Conservation (phyloP, 2,888 invertebrate species). For the Therioaphis trifolii region DNA sequence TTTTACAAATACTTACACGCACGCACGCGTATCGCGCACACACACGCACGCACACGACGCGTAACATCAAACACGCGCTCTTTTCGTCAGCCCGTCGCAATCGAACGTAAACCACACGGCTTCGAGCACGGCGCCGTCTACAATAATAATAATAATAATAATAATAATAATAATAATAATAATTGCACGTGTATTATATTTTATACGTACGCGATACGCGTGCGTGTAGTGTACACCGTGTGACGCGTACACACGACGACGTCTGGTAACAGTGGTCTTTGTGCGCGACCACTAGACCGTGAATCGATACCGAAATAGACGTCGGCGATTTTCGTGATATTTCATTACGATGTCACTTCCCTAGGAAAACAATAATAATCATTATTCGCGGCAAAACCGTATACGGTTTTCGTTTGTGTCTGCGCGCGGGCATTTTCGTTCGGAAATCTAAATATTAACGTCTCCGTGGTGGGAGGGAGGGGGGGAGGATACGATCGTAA, state of each 20-base stretch:
- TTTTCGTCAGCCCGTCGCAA: no score
- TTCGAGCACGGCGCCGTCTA: no score
- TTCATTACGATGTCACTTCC: neutral
- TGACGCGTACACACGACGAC: neutral
- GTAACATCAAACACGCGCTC: no score
- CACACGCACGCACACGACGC: no score
- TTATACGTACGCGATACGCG: neutral
- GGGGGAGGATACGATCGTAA: neutral
- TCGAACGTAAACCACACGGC: no score
- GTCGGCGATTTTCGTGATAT: conserved; percentile 16
- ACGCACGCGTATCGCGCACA: neutral
- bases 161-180: neutral
- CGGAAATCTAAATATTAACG: conserved; percentile 11
- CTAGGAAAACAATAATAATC: neutral
- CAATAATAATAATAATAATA: neutral
- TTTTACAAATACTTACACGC: no score
- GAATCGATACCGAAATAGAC: conserved; percentile 52
- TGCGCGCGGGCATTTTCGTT: neutral
- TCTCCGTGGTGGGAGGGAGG: neutral
- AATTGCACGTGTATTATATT: neutral
- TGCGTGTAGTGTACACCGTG: neutral
- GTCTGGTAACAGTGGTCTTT: conserved; percentile 28
- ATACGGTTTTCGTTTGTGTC: neutral
- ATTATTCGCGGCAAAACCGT: conserved; percentile 15
- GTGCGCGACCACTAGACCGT: conserved; percentile 45